Conservation (phyloP, 1,140 invertebrate genomes). For the Cardiocondyla obscurior region DNA sequence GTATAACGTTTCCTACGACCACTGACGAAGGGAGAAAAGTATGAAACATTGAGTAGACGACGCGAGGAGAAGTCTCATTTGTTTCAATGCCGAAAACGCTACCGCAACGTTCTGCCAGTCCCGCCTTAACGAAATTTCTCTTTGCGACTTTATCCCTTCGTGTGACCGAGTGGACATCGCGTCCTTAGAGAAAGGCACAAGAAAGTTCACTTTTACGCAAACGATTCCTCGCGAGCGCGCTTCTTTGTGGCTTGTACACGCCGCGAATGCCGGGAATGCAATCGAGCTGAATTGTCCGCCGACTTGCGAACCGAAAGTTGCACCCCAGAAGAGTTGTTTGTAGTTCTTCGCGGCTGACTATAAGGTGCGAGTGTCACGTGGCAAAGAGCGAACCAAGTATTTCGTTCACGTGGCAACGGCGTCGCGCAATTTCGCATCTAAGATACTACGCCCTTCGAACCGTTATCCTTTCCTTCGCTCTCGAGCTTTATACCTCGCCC, state of each 20-base stretch:
- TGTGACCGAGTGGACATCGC: not conserved
- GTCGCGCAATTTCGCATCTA: conserved; percentile 75
- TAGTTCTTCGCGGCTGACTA: conserved; percentile 47
- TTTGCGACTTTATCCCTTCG: conserved; percentile 7
- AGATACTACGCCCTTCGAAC: conserved; percentile 26
- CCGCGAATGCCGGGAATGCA: conserved; percentile 30
- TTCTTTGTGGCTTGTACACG: conserved; percentile 3
- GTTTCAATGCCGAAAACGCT: not conserved
- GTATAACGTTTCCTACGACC: not conserved
- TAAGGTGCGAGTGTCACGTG: conserved; percentile 67
- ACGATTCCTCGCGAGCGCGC: not conserved
- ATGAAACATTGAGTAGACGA: not conserved
- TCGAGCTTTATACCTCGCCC: not conserved
- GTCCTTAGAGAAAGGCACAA: conserved; percentile 28
- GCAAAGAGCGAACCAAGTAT: conserved; percentile 65
- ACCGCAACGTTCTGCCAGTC: not conserved
- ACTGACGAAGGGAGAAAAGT: not conserved
- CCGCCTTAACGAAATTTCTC: conserved; percentile 24
- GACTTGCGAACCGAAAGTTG: conserved; percentile 36
- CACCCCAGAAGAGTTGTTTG: not conserved
- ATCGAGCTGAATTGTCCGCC: conserved; percentile 55
- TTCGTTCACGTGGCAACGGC: conserved; percentile 71
- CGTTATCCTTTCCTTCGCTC: not conserved
- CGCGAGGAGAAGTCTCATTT: not conserved
- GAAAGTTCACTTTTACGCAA: conserved; percentile 33